phyloP scores from a whole-genome alignment of 1,140 invertebrate genomes.

The Nasonia vitripennis region DNA sequence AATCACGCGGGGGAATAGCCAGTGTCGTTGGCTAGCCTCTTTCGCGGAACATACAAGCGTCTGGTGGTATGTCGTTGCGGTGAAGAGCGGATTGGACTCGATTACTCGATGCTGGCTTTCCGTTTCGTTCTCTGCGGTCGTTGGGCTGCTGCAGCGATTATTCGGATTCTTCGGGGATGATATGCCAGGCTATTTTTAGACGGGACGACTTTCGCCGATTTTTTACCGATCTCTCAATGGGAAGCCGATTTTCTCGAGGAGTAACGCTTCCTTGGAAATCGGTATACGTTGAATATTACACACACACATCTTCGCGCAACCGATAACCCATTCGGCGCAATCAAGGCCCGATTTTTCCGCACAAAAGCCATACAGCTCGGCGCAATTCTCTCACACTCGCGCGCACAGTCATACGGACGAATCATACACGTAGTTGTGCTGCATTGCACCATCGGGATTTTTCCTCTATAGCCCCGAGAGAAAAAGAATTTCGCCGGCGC shows the following conservation, averaged over 20 bases:
- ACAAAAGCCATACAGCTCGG: neutral
- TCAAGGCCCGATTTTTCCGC: neutral
- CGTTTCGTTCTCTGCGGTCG: too few species aligned
- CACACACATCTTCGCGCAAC: neutral
- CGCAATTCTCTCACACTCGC: neutral
- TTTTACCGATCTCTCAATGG: too few species aligned
- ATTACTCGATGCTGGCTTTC: too few species aligned
- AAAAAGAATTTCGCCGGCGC: neutral
- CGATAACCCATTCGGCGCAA: neutral
- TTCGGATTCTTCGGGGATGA: too few species aligned
- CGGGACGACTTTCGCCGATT: too few species aligned
- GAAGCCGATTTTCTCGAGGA: too few species aligned
- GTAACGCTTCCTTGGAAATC: neutral
- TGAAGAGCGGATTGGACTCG: too few species aligned
- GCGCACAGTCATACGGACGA: neutral
- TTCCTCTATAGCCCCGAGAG: neutral
- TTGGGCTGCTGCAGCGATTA: too few species aligned
- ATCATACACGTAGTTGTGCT: neutral
- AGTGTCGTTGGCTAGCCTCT: neutral
- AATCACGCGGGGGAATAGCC: conserved; percentile 5
- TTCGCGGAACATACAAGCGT: neutral
- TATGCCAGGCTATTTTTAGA: too few species aligned
- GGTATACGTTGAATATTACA: neutral
- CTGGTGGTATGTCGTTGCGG: too few species aligned
- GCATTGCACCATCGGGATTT: neutral